phyloP scores from a whole-genome alignment of 2,113 vertebrate genomes.

The Sardina pilchardus region DNA sequence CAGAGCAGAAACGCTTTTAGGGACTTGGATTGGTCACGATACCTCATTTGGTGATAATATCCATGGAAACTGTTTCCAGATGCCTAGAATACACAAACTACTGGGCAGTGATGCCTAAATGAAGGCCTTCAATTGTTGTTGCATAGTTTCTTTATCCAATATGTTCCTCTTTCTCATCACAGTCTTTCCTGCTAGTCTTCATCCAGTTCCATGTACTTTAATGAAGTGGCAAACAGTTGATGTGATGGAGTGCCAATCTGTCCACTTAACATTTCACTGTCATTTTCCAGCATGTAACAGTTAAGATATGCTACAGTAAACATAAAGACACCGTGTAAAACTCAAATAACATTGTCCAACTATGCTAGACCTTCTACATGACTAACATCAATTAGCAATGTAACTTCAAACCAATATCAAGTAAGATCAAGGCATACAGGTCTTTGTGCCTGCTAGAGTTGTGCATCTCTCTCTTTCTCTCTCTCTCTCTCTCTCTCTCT shows the following conservation, averaged over 20 bases:
- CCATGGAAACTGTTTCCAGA: background rate
- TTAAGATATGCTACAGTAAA: too few species aligned
- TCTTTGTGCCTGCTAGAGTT: background rate
- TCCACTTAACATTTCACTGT: too few species aligned
- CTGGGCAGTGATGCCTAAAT: too few species aligned
- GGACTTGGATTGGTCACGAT: background rate
- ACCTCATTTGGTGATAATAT: background rate
- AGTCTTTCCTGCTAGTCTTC: too few species aligned
- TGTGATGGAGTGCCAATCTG: too few species aligned
- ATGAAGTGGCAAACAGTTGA: too few species aligned
- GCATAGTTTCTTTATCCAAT: background rate
- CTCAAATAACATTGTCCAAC: too few species aligned
- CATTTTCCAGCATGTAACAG: too few species aligned
- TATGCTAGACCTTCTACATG: background rate
- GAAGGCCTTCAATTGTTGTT: background rate
- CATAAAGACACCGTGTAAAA: too few species aligned
- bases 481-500: too few species aligned
- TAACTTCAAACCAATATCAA: background rate
- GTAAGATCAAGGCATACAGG: background rate
- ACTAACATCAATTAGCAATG: background rate
- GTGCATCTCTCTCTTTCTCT: background rate
- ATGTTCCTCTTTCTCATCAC: background rate
- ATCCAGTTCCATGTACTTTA: too few species aligned
- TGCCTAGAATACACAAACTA: background rate
- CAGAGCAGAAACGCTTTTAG: background rate